Percentiles rank a stretch among this genome's conserved stretches.
These are phyloP conservation scores for Malacoraja senta DNA, from an alignment of 2,797 vertebrate species.

Conservation along the genomic window DNA sequence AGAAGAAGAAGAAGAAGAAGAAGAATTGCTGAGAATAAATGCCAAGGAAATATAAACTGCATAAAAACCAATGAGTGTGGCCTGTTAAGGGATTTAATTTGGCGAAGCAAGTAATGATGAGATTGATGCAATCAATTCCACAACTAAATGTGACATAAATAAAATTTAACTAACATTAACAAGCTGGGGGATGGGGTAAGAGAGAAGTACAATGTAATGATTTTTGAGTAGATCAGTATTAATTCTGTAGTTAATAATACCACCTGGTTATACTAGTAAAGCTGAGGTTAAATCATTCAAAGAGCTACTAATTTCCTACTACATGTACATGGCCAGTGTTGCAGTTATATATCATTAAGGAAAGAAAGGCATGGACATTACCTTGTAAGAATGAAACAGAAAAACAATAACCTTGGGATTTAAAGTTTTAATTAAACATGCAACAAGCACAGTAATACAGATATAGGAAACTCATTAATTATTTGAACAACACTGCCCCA, in stretches of 20 bases:
- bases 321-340: background rate
- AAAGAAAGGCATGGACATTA: slow-evolving; percentile 64
- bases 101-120: background rate
- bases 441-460: background rate
- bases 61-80: background rate
- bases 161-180: background rate
- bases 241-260: background rate
- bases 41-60: background rate
- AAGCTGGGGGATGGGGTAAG: too few species aligned
- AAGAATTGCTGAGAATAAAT: background rate
- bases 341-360: background rate
- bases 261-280: background rate
- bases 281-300: background rate
- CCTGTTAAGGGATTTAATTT: background rate
- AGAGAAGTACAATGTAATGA: background rate
- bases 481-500: slow-evolving; percentile 57
- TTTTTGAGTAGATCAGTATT: background rate
- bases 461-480: slow-evolving; percentile 35
- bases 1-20: background rate
- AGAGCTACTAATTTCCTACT: background rate
- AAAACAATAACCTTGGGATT: slow-evolving; percentile 40
- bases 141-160: background rate
- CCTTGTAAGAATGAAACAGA: slow-evolving; percentile 61
- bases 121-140: background rate
- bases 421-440: background rate